Conservation (phyloP, 2,888 invertebrate species). For the Orthosia cruda region DNA sequence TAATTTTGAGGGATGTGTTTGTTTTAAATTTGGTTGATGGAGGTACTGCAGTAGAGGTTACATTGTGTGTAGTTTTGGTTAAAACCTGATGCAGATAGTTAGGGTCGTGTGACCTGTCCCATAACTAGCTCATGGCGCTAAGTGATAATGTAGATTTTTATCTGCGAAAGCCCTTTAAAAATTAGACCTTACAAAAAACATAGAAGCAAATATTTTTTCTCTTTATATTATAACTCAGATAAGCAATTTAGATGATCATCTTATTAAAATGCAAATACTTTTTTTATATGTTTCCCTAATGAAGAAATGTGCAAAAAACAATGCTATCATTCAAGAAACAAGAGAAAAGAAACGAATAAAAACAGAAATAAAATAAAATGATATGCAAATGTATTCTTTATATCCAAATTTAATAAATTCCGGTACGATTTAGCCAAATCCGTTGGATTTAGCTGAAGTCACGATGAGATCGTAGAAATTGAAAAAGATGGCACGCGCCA, state of each 20-base stretch:
- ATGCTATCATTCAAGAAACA: neutral
- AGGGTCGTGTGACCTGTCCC: too few species aligned
- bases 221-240: too few species aligned
- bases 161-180: too few species aligned
- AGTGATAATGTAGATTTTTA: too few species aligned
- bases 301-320: neutral
- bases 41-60: neutral
- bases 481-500: slow-evolving; percentile 26
- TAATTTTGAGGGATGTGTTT: neutral
- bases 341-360: neutral
- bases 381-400: slow-evolving; percentile 43
- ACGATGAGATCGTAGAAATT: slow-evolving; percentile 22
- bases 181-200: too few species aligned
- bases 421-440: slow-evolving; percentile 36
- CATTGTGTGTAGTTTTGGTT: neutral
- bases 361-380: slow-evolving; percentile 12
- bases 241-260: too few species aligned
- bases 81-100: too few species aligned
- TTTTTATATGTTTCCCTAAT: too few species aligned
- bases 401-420: slow-evolving; percentile 32
- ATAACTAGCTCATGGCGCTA: too few species aligned
- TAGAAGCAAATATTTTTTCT: too few species aligned
- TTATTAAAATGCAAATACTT: too few species aligned
- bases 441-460: slow-evolving; percentile 33
- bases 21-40: slow-evolving; percentile 6